A percentile compares a stretch with the other conserved stretches of the same genome.
These are phyloP conservation scores for Polydrusus pterygomalis DNA, from an alignment of 2,888 invertebrate species.

Conservation along the genomic window DNA sequence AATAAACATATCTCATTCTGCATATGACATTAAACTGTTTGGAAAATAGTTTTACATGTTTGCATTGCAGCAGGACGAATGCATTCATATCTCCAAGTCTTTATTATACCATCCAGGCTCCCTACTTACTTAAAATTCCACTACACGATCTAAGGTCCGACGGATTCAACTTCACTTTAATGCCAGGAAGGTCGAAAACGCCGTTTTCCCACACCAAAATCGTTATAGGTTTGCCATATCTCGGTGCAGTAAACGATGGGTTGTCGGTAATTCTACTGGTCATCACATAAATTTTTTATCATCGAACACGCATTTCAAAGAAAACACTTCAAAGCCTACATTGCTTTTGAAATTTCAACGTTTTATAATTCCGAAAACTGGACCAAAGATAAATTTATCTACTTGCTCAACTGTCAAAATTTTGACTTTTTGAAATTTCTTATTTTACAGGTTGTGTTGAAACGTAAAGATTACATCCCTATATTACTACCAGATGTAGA, in stretches of 20 bases:
- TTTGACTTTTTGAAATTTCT: neutral
- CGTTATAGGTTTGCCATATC: slow-evolving; percentile 45
- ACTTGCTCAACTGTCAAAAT: neutral
- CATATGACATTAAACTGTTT: too few relatives aligned
- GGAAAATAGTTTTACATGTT: too few relatives aligned
- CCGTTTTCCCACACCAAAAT: slow-evolving; percentile 48
- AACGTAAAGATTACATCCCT: neutral
- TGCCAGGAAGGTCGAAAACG: slow-evolving; percentile 33
- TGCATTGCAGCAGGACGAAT: too few relatives aligned
- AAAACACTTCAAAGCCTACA: neutral
- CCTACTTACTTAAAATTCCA: slow-evolving; percentile 31
- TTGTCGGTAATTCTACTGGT: neutral
- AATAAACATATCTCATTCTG: too few relatives aligned
- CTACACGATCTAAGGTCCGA: slow-evolving; percentile 41
- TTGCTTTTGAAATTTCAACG: neutral
- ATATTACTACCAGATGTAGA: too few relatives aligned
- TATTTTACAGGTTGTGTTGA: neutral
- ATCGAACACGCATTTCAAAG: neutral
- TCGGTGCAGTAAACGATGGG: slow-evolving; percentile 36
- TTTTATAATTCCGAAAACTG: neutral
- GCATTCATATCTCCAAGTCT: too few relatives aligned
- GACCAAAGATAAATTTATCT: neutral
- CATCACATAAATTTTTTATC: slow-evolving; percentile 12
- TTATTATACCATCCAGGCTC: too few relatives aligned
- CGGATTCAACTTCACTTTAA: slow-evolving; percentile 31